Evolutionary conservation across 2,888 invertebrate species (phyloP).

Genomic region (Spodoptera exigua): DNA sequence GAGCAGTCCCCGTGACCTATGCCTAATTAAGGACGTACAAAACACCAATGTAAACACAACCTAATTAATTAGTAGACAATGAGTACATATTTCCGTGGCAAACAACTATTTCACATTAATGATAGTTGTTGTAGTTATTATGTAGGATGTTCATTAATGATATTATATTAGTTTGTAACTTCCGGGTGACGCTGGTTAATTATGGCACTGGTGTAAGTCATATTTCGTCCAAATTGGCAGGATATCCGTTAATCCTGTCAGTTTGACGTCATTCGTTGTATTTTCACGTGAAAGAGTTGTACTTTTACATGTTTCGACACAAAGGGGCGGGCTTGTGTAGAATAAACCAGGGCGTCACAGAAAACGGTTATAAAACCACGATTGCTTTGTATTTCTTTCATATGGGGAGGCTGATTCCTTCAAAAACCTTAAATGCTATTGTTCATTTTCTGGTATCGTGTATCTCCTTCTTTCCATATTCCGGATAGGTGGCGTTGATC

Average conservation of each 20-base stretch:
- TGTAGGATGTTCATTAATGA: constrained; percentile 7
- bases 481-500: too few species aligned
- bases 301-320: too few species aligned
- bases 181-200: constrained; percentile 15
- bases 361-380: too few species aligned
- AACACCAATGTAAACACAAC: neutral
- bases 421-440: too few species aligned
- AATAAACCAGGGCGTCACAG: too few species aligned
- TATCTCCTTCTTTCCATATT: too few species aligned
- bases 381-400: too few species aligned
- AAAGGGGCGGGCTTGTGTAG: too few species aligned
- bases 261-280: neutral
- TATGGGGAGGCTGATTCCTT: too few species aligned
- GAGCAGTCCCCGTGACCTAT: too few species aligned
- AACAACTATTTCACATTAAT: constrained; percentile 8
- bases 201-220: neutral
- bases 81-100: constrained; percentile 5
- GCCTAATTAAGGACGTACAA: neutral
- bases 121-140: neutral
- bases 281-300: too few species aligned
- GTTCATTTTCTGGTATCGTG: too few species aligned
- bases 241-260: neutral
- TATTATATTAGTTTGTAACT: constrained; percentile 5
- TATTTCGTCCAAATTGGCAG: constrained; percentile 3
- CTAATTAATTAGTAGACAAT: constrained; percentile 3